phyloP scores from a whole-genome alignment of 2,888 invertebrate genomes.

The Phalera bucephala region DNA sequence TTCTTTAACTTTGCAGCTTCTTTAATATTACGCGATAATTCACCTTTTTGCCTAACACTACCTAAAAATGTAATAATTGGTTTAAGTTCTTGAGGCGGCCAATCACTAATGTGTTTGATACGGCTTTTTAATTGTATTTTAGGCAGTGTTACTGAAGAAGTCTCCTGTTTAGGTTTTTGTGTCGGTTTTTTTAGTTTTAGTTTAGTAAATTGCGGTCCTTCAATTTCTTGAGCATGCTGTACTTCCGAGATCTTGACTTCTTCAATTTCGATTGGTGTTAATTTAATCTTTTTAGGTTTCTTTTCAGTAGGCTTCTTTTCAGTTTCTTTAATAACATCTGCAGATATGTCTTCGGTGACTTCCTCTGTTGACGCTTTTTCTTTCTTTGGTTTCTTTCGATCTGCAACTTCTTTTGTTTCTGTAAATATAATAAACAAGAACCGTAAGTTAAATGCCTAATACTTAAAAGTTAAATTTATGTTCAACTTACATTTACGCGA shows the following conservation, averaged over 20 bases:
- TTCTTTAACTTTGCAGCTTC: slow-evolving; percentile 86
- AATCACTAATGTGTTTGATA: slow-evolving; percentile 84
- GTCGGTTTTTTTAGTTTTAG: slow-evolving; percentile 86
- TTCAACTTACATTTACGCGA: too few relatives aligned
- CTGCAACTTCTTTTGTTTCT: not conserved
- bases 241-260: slow-evolving; percentile 83
- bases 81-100: slow-evolving; percentile 82
- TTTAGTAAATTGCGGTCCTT: slow-evolving; percentile 85
- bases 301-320: slow-evolving; percentile 30
- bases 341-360: not conserved
- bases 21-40: slow-evolving; percentile 86
- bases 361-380: not conserved
- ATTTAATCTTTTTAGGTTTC: slow-evolving; percentile 42
- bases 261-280: slow-evolving; percentile 83
- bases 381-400: not conserved
- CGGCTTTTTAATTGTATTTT: slow-evolving; percentile 88
- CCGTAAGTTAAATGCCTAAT: too few relatives aligned
- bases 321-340: slow-evolving; percentile 2
- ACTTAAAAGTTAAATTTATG: too few relatives aligned
- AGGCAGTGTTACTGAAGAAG: slow-evolving; percentile 72
- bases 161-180: slow-evolving; percentile 72
- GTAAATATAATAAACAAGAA: not conserved
- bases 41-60: slow-evolving; percentile 83
- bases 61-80: slow-evolving; percentile 80
- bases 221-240: slow-evolving; percentile 82